Base-by-base conservation (phyloP, 2,797 vertebrate species). In the Enteromius paludinosus region DNA sequence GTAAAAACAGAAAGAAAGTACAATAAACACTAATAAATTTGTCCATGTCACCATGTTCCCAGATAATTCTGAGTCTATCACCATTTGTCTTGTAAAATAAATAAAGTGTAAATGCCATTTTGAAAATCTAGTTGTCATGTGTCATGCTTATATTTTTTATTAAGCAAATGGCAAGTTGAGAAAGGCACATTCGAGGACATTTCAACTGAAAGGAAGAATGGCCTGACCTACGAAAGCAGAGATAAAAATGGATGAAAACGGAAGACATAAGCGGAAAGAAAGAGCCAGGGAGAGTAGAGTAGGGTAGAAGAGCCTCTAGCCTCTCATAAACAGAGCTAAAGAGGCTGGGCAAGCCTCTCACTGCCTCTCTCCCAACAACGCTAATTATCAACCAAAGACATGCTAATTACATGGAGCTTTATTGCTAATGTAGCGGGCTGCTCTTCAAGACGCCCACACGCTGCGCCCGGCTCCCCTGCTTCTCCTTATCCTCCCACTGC, bases 311-410 rank as follows among this genome's bases (percentile, higher is more conserved):
- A 83, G 90, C 93, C 92, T 91, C 87, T 88, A 93, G 93, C 90
- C 87, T 92, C 91, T 92, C 90, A 92, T 93, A 95, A 95, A 95
- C 93, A 94, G 93, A 88, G 93, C 93, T 93, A 89, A 90, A 87
- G 93, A 94, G 90, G 87, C 93, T 93, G 91, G 92, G 89, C 87
- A 87, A 87, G 89, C 92, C 89, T 85, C 86, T 78, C 90, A 88
- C 92, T 95, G 91, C 90, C 92, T 93, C 91, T 96, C 93, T 93
- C 95, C 93, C 90, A 93, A 93, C 91, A 93, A 93, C 89, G 91
- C 94, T 97, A 97, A 97, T 96, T 97, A 97, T 95, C 93, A 94
- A 94, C 92, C 94, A 95, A 96, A 96, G 94, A 95, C 93, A 95
- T 90, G 93, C 95, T 95, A 97, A 96, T 97, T 96, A 96, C 88